These are phyloP conservation scores for Amazona guildingii DNA, from an alignment of 2,113 vertebrate species.

Conservation along the genomic window DNA sequence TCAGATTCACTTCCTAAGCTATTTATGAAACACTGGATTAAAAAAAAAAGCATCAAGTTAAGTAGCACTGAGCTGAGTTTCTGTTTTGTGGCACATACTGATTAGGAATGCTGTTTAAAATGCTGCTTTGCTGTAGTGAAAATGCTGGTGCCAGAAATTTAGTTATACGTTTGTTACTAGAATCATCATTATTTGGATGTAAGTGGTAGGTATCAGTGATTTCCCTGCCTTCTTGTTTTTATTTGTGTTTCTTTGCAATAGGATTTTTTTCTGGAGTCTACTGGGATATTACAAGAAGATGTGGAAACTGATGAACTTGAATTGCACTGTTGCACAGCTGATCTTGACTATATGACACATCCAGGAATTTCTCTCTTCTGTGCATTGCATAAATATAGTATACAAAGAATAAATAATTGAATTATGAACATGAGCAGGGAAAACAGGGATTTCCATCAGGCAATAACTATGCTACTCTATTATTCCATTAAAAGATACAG, in stretches of 20 bases:
- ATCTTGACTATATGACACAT: not conserved
- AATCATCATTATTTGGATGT: constrained; percentile 60
- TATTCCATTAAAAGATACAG: not conserved
- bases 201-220: not conserved
- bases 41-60: not conserved
- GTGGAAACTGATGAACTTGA: not conserved
- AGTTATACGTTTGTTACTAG: constrained; percentile 57
- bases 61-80: not conserved
- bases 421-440: not conserved
- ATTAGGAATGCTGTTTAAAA: constrained; percentile 62
- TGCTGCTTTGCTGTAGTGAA: constrained; percentile 53
- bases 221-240: not conserved
- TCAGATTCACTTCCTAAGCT: constrained; percentile 68
- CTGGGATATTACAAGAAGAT: not conserved
- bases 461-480: not conserved
- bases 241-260: not conserved
- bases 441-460: not conserved
- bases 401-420: not conserved
- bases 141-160: constrained; percentile 43
- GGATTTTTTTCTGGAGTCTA: not conserved
- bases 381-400: not conserved
- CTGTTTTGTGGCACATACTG: constrained; percentile 58
- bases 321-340: not conserved
- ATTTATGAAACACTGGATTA: constrained; percentile 45
- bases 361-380: not conserved